phyloP scores from a whole-genome alignment of 2,888 invertebrate species.

The Unio delphinus region DNA sequence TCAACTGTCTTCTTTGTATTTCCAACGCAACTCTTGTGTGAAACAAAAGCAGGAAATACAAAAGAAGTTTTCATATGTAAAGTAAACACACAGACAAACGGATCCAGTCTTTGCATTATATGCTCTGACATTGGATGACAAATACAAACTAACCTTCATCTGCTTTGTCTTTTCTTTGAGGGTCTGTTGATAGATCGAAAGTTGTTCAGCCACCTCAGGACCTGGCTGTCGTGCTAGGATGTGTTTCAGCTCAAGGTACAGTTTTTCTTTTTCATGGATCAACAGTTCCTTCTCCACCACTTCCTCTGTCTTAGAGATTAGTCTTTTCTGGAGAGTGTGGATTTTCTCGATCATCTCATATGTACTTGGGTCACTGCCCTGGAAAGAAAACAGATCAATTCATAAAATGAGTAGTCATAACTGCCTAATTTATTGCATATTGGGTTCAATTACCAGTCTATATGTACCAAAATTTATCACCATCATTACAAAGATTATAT shows the following conservation, averaged over 20 bases:
- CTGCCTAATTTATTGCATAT: background rate
- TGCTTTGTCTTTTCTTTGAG: conserved; percentile 66
- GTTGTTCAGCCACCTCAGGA: conserved; percentile 77
- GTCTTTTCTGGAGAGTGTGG: conserved; percentile 84
- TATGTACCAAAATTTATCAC: too few species aligned
- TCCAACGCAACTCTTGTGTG: background rate
- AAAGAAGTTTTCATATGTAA: too few species aligned
- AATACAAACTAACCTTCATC: conserved; percentile 49
- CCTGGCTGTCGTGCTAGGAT: conserved; percentile 81
- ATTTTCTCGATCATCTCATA: conserved; percentile 85
- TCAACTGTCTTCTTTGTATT: background rate
- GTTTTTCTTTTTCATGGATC: conserved; percentile 79
- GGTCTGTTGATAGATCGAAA: conserved; percentile 66
- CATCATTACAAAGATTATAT: too few species aligned
- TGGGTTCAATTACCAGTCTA: too few species aligned
- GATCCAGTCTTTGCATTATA: too few species aligned
- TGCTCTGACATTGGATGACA: too few species aligned
- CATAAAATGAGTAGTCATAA: background rate
- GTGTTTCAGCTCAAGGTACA: conserved; percentile 80
- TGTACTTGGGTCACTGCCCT: conserved; percentile 86
- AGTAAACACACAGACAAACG: too few species aligned
- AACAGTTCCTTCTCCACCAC: conserved; percentile 76
- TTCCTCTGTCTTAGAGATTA: conserved; percentile 77
- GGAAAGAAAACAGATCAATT: conserved; percentile 5
- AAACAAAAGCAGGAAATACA: too few species aligned